Evolutionary conservation across 1,140 invertebrate genomes (phyloP).

Genomic region (Bombus sibiricus): DNA sequence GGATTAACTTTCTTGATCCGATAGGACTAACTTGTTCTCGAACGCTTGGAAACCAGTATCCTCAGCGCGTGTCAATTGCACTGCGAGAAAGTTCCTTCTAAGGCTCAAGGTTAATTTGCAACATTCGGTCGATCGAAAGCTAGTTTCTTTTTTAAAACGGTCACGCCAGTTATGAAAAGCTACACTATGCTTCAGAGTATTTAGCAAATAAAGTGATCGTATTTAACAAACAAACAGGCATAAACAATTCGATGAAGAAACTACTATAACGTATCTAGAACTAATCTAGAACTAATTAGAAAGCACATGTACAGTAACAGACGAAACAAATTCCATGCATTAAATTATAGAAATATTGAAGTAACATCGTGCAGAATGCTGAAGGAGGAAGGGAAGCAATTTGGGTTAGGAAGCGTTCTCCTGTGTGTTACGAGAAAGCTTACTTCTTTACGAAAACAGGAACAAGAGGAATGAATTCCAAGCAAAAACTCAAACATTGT

Average conservation of each 20-base stretch:
- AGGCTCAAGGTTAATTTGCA: constrained; percentile 41
- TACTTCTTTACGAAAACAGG: neutral
- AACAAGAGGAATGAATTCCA: neutral
- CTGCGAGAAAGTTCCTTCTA: constrained; percentile 33
- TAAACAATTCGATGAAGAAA: neutral
- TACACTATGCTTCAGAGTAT: neutral
- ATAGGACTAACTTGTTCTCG: neutral
- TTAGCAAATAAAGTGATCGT: neutral
- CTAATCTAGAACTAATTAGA: neutral
- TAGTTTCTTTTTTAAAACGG: constrained; percentile 26
- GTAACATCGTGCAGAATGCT: neutral
- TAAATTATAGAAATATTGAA: neutral
- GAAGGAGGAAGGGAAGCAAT: too few relatives aligned
- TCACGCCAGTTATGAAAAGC: neutral
- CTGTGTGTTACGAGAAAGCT: neutral
- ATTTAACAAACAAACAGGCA: neutral
- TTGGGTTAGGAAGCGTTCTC: too few relatives aligned
- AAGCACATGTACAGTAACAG: neutral
- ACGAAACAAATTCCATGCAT: neutral
- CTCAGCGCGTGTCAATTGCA: neutral
- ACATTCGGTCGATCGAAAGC: constrained; percentile 21
- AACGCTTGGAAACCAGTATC: neutral
- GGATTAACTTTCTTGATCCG: neutral
- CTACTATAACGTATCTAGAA: neutral
- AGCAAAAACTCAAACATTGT: neutral